Evolutionary conservation across 1,140 invertebrate genomes (phyloP).

Genomic region (Drosophila parvula): DNA sequence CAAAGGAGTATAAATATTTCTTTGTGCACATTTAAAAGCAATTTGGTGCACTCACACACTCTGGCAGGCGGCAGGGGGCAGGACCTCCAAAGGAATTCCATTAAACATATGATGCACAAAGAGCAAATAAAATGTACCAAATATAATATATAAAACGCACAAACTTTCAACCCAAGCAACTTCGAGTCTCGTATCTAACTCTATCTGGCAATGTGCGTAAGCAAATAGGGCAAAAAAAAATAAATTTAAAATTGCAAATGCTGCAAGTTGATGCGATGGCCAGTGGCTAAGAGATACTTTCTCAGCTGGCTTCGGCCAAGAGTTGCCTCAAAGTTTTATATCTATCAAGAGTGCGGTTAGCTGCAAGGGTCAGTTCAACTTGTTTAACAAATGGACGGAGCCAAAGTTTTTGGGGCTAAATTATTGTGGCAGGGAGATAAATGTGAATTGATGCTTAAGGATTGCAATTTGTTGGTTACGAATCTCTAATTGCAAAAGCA

Average conservation of each 20-base stretch:
- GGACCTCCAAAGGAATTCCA: constrained; percentile 57
- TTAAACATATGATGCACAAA: constrained; percentile 58
- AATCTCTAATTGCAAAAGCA: constrained; percentile 29
- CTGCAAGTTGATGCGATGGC: constrained; percentile 33
- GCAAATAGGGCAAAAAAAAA: constrained; percentile 52
- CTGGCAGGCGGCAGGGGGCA: not conserved
- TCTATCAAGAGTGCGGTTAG: constrained; percentile 56
- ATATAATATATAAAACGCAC: constrained; percentile 49
- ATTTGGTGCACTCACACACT: constrained; percentile 46
- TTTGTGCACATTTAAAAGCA: constrained; percentile 73
- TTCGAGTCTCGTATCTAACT: constrained; percentile 8
- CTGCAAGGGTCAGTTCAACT: constrained; percentile 30
- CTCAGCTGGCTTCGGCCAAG: constrained; percentile 26
- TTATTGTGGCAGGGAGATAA: constrained; percentile 45
- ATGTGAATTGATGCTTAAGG: constrained; percentile 41
- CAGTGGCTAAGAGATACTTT: constrained; percentile 45
- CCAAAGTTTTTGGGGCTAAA: constrained; percentile 34
- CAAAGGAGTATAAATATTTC: constrained; percentile 60
- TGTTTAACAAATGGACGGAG: constrained; percentile 44
- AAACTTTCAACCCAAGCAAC: constrained; percentile 16
- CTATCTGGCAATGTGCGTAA: constrained; percentile 29
- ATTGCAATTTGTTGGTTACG: constrained; percentile 41
- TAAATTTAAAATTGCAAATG: constrained; percentile 57
- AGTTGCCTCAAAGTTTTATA: constrained; percentile 45
- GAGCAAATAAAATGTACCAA: constrained; percentile 56